Base-by-base conservation (phyloP, 2,797 vertebrate genomes). In the Falco cherrug region DNA sequence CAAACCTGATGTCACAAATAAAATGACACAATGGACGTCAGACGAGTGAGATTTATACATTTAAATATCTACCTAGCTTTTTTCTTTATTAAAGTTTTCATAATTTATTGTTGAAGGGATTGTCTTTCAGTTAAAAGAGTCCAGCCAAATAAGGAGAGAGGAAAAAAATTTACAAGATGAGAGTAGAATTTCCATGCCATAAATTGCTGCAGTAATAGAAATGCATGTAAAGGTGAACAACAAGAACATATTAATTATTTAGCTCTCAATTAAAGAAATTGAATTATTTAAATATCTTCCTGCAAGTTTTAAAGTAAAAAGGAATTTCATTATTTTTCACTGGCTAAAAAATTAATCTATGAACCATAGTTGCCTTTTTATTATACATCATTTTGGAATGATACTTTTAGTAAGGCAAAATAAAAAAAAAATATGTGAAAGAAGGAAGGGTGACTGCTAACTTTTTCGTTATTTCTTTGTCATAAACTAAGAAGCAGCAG, bases 1-100 rank as follows among this genome's bases (percentile, higher is more conserved):
- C 64, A 85, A 93, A 65, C 68, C 61, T 95, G 88, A 90, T 97
- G 94, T 96, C 94, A 97, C 89, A 94, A 95, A 96, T 86, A 96
- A 94, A 97, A 94, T 51, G n/a, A 51, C 63, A 84, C 69, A 68
- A 54, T 39, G 22, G 48, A 61, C 89, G 77, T 75, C 93, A 97
- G 84, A 86, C 4, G 16, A 90, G 53, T 68, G 78, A 82, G 65
- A 93, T 96, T 96, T 96, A 97, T 84, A 89, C 39, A 81, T 87
- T 97, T 92, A 96, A 97, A 97, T 91, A 90, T 80, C 76, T 90
- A 89, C 89, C 71, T 82, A 73, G 7, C 14, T 83, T 94, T 97
- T 22, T 11, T 75, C 60, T 97, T 97, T 96, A 96, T 91, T 97
- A 95, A 94, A 87, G 37, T 93, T 93, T 85, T 90, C 57, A 84